These are phyloP conservation scores for Coracias cyanogaster DNA, from an alignment of 2,797 vertebrate species.

Conservation along the genomic window DNA sequence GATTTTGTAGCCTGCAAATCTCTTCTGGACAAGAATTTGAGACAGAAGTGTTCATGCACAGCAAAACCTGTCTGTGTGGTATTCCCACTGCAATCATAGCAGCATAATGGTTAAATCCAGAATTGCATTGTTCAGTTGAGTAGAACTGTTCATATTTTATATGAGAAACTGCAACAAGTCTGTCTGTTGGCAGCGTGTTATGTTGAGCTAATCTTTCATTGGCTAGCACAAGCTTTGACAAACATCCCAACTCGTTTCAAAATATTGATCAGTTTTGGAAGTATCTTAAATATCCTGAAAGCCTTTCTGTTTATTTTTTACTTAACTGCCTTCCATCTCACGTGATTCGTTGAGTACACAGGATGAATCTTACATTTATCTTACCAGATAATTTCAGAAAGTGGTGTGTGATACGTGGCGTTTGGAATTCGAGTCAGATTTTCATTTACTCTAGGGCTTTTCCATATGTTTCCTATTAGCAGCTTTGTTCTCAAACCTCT, in stretches of 20 bases:
- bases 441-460: conserved; percentile 86
- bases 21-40: background rate
- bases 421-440: conserved; percentile 83
- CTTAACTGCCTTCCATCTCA: background rate
- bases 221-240: conserved; percentile 21
- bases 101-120: conserved; percentile 50
- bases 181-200: conserved; percentile 46
- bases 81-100: background rate
- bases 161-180: conserved; percentile 13
- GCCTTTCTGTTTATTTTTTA: conserved; percentile 31
- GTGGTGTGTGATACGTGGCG: conserved; percentile 92
- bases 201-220: conserved; percentile 36
- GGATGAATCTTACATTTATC: conserved; percentile 48
- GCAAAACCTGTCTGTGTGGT: background rate
- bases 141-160: conserved; percentile 41
- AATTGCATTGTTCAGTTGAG: conserved; percentile 6
- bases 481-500: conserved; percentile 77
- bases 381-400: conserved; percentile 66
- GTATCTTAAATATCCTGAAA: background rate
- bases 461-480: conserved; percentile 94
- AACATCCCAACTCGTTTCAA: conserved; percentile 12
- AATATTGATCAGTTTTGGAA: conserved; percentile 43
- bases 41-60: accelerated
- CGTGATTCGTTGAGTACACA: conserved; percentile 39
- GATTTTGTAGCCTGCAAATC: background rate